Conservation (phyloP, 2,797 vertebrate species). For the Psittacula echo region DNA sequence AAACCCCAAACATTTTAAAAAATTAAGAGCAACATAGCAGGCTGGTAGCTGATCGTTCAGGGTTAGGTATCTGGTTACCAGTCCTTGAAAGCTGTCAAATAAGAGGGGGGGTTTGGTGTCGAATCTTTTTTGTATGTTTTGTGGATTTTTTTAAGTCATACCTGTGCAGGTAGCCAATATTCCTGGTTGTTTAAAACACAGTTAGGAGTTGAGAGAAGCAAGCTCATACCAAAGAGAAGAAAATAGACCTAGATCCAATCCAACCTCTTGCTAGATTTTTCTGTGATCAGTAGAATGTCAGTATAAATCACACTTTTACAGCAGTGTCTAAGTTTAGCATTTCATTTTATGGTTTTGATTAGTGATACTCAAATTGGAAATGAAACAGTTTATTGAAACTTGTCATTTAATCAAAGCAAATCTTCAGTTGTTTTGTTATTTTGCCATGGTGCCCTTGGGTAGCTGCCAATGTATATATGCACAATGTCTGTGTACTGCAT, state of each 20-base stretch:
- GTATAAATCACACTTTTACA: background rate
- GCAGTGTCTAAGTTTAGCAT: background rate
- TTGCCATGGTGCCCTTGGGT: background rate
- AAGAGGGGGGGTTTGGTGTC: background rate
- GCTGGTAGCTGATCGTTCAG: background rate
- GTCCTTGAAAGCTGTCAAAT: background rate
- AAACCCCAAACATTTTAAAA: background rate
- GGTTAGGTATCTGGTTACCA: background rate
- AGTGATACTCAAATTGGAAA: background rate
- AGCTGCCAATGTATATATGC: background rate
- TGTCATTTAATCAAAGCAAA: background rate
- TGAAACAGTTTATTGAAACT: background rate
- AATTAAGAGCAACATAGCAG: background rate
- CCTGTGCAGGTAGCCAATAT: background rate
- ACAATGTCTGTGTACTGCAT: background rate
- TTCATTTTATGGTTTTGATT: background rate
- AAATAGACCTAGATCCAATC: background rate
- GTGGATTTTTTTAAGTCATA: fast-evolving
- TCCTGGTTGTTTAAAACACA: background rate
- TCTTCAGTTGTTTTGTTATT: background rate
- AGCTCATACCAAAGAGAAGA: background rate
- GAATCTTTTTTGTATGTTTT: background rate
- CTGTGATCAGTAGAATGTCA: background rate
- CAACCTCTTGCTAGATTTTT: background rate
- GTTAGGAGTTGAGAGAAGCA: background rate